These are phyloP conservation scores for Colletes gigas DNA, from an alignment of 1,140 invertebrate genomes.

Conservation along the genomic window DNA sequence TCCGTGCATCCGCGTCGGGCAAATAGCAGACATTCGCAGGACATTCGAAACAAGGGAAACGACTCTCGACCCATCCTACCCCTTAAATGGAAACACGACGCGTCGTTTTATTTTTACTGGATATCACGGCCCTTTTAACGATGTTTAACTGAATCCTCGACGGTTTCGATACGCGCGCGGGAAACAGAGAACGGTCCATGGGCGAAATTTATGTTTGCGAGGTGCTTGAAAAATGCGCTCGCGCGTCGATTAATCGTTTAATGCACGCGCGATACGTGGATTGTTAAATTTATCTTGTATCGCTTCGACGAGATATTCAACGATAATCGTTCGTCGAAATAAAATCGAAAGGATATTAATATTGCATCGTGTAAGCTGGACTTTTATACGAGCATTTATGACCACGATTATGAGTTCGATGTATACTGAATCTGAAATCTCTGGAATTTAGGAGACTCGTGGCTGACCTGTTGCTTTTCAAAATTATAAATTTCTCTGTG, in stretches of 20 bases:
- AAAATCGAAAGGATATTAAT: no score
- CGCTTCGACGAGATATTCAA: no score
- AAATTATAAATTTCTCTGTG: no score
- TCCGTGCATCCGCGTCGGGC: not conserved
- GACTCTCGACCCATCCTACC: not conserved
- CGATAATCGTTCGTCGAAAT: no score
- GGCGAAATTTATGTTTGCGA: not conserved
- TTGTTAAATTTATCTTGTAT: no score
- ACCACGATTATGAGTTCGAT: no score
- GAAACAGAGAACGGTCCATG: no score
- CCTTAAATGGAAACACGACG: not conserved
- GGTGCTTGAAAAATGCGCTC: constrained; percentile 2
- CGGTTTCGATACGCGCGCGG: not conserved
- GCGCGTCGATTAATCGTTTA: not conserved
- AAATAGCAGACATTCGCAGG: constrained; percentile 9
- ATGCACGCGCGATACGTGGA: not conserved
- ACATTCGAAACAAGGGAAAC: not conserved
- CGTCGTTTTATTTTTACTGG: not conserved
- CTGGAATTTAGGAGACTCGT: no score
- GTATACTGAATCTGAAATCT: no score
- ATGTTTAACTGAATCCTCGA: not conserved
- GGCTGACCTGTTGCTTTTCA: no score
- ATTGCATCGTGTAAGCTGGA: no score
- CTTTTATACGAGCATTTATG: no score
- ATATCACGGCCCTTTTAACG: not conserved